phyloP scores from a whole-genome alignment of 2,113 vertebrate genomes.

The Rhizomys pruinosus region DNA sequence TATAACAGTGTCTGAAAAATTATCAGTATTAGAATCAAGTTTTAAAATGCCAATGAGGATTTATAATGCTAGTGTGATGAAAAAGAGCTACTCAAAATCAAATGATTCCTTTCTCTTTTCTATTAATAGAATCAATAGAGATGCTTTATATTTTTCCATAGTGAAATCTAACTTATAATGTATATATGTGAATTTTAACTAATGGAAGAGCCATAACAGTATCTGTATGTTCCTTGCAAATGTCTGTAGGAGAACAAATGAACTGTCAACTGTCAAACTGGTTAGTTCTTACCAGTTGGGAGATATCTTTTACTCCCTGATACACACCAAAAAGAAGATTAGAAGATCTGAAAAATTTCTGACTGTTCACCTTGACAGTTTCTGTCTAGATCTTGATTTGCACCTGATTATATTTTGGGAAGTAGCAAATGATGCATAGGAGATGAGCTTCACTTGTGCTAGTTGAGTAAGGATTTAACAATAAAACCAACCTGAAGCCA shows the following conservation, averaged over 20 bases:
- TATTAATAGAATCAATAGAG: slow-evolving; percentile 31
- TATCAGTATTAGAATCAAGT: background rate
- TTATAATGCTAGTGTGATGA: slow-evolving; percentile 7
- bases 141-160: slow-evolving; percentile 44
- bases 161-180: background rate
- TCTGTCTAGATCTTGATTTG: slow-evolving; percentile 43
- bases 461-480: slow-evolving; percentile 31
- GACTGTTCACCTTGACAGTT: slow-evolving; percentile 34
- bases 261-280: background rate
- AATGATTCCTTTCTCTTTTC: slow-evolving; percentile 31
- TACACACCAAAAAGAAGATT: slow-evolving; percentile 35
- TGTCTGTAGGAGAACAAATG: background rate
- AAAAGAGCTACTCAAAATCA: slow-evolving; percentile 22
- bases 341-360: slow-evolving; percentile 29
- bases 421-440: background rate
- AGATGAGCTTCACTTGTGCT: slow-evolving; percentile 15
- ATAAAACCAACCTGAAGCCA: slow-evolving; percentile 45
- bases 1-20: slow-evolving; percentile 40
- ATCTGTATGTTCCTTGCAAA: slow-evolving; percentile 1
- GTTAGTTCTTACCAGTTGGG: slow-evolving; percentile 7
- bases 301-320: slow-evolving; percentile 19
- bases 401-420: slow-evolving; percentile 21
- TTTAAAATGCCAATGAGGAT: background rate
- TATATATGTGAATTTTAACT: slow-evolving; percentile 48
- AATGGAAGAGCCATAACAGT: background rate